Percentiles rank a stretch among this genome's conserved stretches.
Evolutionary conservation across 2,888 invertebrate species (phyloP).

Genomic region (Drosophila testacea): DNA sequence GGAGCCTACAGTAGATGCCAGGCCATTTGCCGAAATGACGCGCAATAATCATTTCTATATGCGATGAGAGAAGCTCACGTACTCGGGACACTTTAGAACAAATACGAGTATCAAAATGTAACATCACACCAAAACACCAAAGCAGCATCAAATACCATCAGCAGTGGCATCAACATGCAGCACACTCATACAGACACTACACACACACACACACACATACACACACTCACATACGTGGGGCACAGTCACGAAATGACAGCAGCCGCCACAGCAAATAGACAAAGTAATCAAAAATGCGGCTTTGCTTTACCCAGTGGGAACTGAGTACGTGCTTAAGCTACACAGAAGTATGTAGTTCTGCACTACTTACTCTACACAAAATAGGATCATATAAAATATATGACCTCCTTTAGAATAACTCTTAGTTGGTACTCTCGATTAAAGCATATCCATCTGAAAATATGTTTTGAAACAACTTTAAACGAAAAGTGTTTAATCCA

Average conservation of each 20-base stretch:
- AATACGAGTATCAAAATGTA: constrained; percentile 78
- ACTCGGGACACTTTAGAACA: constrained; percentile 69
- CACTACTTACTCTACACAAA: background rate
- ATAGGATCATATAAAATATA: too few species aligned
- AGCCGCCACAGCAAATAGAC: constrained; percentile 65
- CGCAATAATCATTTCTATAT: constrained; percentile 75
- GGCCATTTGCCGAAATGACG: constrained; percentile 69
- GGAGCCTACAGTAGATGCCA: background rate
- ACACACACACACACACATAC: too few species aligned
- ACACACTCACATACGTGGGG: constrained; percentile 3
- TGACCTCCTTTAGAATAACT: too few species aligned
- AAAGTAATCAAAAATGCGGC: constrained; percentile 63
- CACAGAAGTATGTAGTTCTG: background rate
- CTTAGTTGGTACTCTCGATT: too few species aligned
- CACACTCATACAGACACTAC: constrained; percentile 21
- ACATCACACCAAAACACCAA: constrained; percentile 58
- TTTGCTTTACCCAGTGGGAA: constrained; percentile 27
- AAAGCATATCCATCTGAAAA: too few species aligned
- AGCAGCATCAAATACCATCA: constrained; percentile 35
- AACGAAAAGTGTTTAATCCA: background rate
- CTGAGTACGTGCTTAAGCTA: background rate
- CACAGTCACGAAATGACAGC: constrained; percentile 58
- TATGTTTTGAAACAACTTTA: too few species aligned
- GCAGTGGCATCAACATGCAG: constrained; percentile 51
- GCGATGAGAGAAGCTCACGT: constrained; percentile 68